phyloP scores from a whole-genome alignment of 2,113 vertebrate genomes.

The Mola mola region DNA sequence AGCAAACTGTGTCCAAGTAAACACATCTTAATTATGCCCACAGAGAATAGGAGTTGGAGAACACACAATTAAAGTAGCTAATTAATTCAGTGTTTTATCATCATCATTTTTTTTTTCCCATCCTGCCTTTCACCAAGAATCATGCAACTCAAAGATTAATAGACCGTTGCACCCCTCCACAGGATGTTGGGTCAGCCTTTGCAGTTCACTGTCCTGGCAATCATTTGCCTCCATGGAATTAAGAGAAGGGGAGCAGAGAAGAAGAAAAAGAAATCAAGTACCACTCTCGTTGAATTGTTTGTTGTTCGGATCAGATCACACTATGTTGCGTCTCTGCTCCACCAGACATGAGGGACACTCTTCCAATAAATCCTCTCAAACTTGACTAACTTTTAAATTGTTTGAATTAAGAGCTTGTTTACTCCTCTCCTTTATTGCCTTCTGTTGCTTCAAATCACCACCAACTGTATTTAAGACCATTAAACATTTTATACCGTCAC shows the following conservation, averaged over 20 bases:
- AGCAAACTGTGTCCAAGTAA: constrained; percentile 80
- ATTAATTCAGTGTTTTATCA: constrained; percentile 76
- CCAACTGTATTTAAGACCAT: background rate
- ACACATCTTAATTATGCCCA: constrained; percentile 79
- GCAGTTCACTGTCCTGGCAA: constrained; percentile 61
- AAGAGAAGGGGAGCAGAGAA: constrained; percentile 29
- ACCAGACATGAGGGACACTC: constrained; percentile 9
- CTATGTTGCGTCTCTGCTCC: constrained; percentile 21
- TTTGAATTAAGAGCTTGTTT: constrained; percentile 5
- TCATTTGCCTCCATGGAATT: constrained; percentile 38
- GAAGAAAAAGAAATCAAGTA: background rate
- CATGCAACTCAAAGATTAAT: constrained; percentile 57
- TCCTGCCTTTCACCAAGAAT: constrained; percentile 49
- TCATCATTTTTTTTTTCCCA: constrained; percentile 27
- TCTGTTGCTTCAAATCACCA: too few species aligned
- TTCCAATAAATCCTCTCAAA: constrained; percentile 20
- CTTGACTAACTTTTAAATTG: constrained; percentile 25
- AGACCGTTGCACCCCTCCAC: constrained; percentile 28
- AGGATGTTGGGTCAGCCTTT: constrained; percentile 54
- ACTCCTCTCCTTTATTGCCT: background rate
- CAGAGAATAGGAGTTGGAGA: constrained; percentile 74
- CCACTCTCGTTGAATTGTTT: constrained; percentile 3
- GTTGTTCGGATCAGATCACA: constrained; percentile 12
- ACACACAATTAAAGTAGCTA: constrained; percentile 75
- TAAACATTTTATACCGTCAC: background rate